phyloP scores from a whole-genome alignment of 2,797 vertebrate genomes.

The Falco naumanni region DNA sequence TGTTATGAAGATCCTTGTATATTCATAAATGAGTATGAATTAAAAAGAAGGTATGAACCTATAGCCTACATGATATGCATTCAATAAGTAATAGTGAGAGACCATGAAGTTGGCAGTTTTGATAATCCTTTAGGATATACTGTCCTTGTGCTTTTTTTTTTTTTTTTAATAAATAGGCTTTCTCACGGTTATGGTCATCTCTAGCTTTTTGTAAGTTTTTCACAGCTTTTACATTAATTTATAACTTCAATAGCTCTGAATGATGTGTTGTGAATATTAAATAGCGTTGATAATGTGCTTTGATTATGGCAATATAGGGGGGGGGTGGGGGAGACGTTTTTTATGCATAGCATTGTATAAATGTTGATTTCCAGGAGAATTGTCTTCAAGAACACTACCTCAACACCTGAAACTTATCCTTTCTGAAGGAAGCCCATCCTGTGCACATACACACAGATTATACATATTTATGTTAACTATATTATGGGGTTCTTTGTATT shows the following conservation, averaged over 20 bases:
- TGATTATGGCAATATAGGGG: neutral
- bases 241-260: neutral
- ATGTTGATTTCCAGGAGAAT: neutral
- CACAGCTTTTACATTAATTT: neutral
- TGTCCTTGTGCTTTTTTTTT: neutral
- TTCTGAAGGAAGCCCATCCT: neutral
- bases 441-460: neutral
- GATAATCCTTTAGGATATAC: neutral
- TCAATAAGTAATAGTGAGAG: neutral
- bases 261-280: neutral
- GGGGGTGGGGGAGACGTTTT: rapidly evolving
- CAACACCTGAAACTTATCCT: neutral
- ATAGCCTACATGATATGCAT: neutral
- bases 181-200: neutral
- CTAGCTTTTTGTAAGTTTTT: neutral
- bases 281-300: neutral
- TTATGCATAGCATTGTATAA: neutral
- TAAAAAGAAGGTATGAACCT: neutral
- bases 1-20: neutral
- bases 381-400: neutral
- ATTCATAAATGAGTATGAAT: neutral
- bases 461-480: neutral
- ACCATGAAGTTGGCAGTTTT: neutral
- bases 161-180: neutral
- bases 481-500: neutral